Conservation (phyloP, 2,888 invertebrate genomes). For the Chrysomela aeneicollis region DNA sequence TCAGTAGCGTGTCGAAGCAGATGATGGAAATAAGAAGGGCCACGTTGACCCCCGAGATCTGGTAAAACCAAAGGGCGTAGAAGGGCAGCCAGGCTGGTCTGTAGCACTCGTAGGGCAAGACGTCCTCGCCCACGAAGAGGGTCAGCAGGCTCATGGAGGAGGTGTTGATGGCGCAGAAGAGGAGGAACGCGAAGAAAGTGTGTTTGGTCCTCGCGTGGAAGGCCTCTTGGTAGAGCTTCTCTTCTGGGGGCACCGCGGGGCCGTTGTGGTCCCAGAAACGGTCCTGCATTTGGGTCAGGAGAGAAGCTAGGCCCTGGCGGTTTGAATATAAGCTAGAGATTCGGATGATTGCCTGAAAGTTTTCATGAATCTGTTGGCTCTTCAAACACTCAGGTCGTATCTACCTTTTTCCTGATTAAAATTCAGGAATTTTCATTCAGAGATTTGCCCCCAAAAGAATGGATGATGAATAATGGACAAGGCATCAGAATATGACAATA, state of each 20-base stretch:
- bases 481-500: too few species aligned
- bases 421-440: too few species aligned
- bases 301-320: background rate
- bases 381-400: too few species aligned
- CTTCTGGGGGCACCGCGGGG: background rate
- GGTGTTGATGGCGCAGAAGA: too few species aligned
- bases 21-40: background rate
- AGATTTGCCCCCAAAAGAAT: too few species aligned
- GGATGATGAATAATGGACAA: too few species aligned
- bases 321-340: background rate
- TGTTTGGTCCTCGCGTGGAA: background rate
- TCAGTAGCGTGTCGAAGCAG: conserved; percentile 4
- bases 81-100: background rate
- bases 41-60: background rate
- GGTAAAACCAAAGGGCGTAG: background rate
- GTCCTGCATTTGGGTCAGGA: background rate
- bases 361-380: too few species aligned
- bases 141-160: background rate
- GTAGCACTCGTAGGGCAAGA: background rate
- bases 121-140: background rate
- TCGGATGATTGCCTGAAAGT: background rate
- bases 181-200: background rate
- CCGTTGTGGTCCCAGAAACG: background rate
- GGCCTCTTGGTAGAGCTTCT: background rate
- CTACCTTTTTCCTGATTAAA: too few species aligned